Base-by-base conservation (phyloP, 2,113 vertebrate species). In the Heterotilapia buettikoferi region DNA sequence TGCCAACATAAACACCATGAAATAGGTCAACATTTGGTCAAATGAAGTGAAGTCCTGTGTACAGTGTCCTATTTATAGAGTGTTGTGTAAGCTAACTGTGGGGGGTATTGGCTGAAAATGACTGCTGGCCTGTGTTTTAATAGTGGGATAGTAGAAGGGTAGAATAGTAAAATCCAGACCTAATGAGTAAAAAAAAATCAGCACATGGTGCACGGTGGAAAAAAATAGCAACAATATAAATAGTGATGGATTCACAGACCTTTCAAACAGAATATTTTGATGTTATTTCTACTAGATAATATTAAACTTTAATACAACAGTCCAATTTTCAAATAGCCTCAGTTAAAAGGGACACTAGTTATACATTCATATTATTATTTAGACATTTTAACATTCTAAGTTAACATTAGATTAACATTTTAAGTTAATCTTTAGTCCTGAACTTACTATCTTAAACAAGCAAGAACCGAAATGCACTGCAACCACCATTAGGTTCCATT, bases 21-120 rank as follows among this genome's bases (percentile, higher is more conserved):
- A 91, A 82, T 36, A 31, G 88, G 90, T 90, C 83, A 91, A 53
- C 73, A 84, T 85, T 92, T 88, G 90, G 92, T 89, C 84, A 89
- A 71, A 90, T 79, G 38, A 83, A 92, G 66, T 31, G 78, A 90
- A 78, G 89, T 88, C 33, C 66, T 47, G 85, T 45, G 61, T 52
- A 56, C 45, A 33, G 24, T 29, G 81, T 43, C 7, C 81, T 92
- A 91, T 92, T 94, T 89, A 92, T 90, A 92, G 88, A 68, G 7
- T 4, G 61, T 87, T 88, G 86, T 88, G 85, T 86, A 86, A 91
- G 85, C 45, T 11, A 43, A 63, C 71, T 76, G 66, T 52, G 16
- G 83, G 85, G 57, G 47, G 45, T 12, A 18, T 45, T 87, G 88
- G 83, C 61, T 84, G 29, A 38, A 83, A 82, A 79, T 33, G 83